Conservation (phyloP, 1,140 invertebrate species). For the Wasmannia auropunctata region DNA sequence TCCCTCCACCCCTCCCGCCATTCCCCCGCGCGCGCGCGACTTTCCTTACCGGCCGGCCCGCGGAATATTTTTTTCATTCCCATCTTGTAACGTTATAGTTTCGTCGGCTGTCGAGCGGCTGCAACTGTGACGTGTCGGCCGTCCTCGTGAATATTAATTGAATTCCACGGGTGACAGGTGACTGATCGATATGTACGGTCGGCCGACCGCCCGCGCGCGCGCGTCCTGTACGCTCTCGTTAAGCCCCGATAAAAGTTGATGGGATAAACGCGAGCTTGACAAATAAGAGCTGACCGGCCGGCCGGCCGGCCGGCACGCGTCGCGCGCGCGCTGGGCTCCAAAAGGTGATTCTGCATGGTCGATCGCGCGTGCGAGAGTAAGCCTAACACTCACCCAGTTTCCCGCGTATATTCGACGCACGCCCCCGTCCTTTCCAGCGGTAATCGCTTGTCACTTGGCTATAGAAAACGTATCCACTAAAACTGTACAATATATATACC, state of each 20-base stretch:
- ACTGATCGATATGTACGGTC: constrained; percentile 51
- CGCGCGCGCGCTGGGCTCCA: background rate
- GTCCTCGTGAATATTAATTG: constrained; percentile 53
- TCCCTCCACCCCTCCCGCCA: too few species aligned
- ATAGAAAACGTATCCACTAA: constrained; percentile 12
- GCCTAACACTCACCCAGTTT: constrained; percentile 22
- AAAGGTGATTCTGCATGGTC: background rate
- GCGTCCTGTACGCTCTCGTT: constrained; percentile 40
- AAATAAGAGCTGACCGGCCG: constrained; percentile 28
- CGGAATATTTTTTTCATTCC: constrained; percentile 40
- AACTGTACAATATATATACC: background rate
- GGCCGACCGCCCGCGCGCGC: background rate
- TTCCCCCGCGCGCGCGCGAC: too few species aligned
- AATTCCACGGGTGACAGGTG: constrained; percentile 52
- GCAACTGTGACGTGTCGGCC: constrained; percentile 31
- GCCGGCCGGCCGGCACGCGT: constrained; percentile 18
- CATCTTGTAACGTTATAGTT: constrained; percentile 30
- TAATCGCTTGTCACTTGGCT: background rate
- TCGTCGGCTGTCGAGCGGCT: constrained; percentile 21
- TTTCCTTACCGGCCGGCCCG: background rate
- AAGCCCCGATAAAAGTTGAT: constrained; percentile 52
- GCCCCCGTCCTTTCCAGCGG: background rate
- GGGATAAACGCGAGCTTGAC: constrained; percentile 44
- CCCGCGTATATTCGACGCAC: background rate
- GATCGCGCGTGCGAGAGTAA: too few species aligned